Base-by-base conservation (phyloP, 2,113 vertebrate genomes). In the Bujurquina vittata region DNA sequence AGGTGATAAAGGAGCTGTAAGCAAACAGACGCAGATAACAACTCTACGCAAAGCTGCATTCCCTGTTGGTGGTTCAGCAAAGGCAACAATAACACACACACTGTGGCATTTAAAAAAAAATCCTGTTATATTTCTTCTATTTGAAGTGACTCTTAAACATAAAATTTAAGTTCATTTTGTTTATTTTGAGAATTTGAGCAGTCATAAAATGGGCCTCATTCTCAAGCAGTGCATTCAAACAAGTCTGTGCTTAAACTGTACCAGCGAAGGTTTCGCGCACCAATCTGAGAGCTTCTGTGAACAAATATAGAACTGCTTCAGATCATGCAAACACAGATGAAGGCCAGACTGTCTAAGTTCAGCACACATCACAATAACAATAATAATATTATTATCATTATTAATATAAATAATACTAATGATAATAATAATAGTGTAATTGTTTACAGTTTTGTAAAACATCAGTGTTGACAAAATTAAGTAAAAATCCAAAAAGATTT, bases 1-100 rank as follows among this genome's bases (percentile, higher is more conserved):
- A 94, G 91, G 88, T 92, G 92, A 91, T 81, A 83, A 12, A 4
- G 56, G 55, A 91, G 75, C 78, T 76, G 69, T 67, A 80, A 61
- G 89, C 87, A 95, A 92, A 93, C 84, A 91, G 40, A 88, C 33
- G 49, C 73, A 37, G 85, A 92, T 91, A 89, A 91, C 89, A 86
- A 89, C 84, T 85, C 73, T 10, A 52, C 60, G 56, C 74, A 46
- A 75, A 75, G 37, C 37, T 83, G 20, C 61, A 80, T 33, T 85
- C 46, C 12, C 40, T 75, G 75, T 23, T 72, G 58, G 58, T n/a
- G 29, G 73, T 63, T 67, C 52, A 82, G 83, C 73, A 57, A 84
- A 81, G 22, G 43, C 59, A 85, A 77, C 84, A 18, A 63, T 5
- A 43, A 20, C 54, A 56, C 55, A 59, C 20, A 10, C 20, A 23